Percentiles rank a stretch among this genome's conserved stretches.
These are phyloP conservation scores for Mythimna lalbum DNA, from an alignment of 2,888 invertebrate genomes.

Conservation along the genomic window DNA sequence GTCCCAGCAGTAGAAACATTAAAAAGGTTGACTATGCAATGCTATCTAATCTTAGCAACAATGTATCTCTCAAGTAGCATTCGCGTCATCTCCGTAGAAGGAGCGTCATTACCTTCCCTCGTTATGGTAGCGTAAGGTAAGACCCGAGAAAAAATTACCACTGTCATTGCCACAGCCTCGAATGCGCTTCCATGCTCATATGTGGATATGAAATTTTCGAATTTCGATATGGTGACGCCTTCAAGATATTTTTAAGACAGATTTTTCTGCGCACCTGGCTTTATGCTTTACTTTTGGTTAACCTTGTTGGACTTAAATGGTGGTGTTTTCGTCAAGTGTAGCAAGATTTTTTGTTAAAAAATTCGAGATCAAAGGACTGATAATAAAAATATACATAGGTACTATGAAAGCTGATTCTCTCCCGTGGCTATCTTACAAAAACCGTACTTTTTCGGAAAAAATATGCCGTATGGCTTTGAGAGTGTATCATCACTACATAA, in stretches of 20 bases:
- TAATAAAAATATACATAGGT: no score
- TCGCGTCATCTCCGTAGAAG: slow-evolving; percentile 72
- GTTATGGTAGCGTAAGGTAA: slow-evolving; percentile 82
- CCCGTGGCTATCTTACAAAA: no score
- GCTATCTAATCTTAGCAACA: slow-evolving; percentile 34
- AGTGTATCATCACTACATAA: no score
- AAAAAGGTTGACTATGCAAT: no score
- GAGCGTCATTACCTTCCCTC: slow-evolving; percentile 77
- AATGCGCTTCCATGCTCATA: slow-evolving; percentile 61
- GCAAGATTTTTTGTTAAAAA: not conserved
- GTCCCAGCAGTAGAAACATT: no score
- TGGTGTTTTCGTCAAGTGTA: not conserved
- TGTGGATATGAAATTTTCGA: slow-evolving; percentile 73
- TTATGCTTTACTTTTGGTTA: slow-evolving; percentile 36
- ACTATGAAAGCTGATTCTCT: no score
- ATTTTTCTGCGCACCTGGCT: slow-evolving; percentile 52
- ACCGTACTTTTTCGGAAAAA: no score
- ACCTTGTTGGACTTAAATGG: slow-evolving; percentile 42
- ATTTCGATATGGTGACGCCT: slow-evolving; percentile 65
- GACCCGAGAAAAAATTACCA: slow-evolving; percentile 78
- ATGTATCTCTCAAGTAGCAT: slow-evolving; percentile 41
- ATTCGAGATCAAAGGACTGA: no score
- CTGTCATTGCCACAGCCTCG: slow-evolving; percentile 81
- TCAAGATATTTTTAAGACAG: slow-evolving; percentile 44
- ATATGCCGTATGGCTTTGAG: no score